Base-by-base conservation (phyloP, 2,888 invertebrate species). In the Artemia sinica region DNA sequence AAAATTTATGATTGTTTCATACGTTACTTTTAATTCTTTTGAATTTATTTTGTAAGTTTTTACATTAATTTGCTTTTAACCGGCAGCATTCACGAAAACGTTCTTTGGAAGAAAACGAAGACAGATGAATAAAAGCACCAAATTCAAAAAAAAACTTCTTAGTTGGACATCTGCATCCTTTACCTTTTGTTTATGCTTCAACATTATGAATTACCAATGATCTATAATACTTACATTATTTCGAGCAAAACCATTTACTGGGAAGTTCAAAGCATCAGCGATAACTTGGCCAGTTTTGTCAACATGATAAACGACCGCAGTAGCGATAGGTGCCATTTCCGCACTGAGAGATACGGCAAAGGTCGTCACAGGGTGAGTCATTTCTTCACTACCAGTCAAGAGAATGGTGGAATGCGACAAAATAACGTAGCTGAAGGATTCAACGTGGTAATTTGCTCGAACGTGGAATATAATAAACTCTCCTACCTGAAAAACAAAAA, bases 381-480 rank as follows among this genome's bases (percentile, higher is more conserved):
- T 93, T 7, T 84, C 84, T 76, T 96, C 87, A 73, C 90, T 88
- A 14, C 91, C 89, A 68, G 86, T 86, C 50, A 89, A 82, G 49
- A 96, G 79, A 68, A 96, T 88, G 65, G 89, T 89, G 6, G 95
- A 95, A 77, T 93, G 94, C 0, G 94, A 89, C 82, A 94, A 86
- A 13, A 96, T 86, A 71, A 95, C 80, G 75, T 94, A 96, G 76
- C 89, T 89, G 79, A 95, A 92, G 63, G 85, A 82, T 71, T 93
- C 89, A 76, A 94, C 84, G 80, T 84, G 90, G 78, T 88, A 91
- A 78, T 94, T 95, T 70, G 90, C 88, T 73, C 91, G 85, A 48
- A 96, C 89, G 76, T 95, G 95, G 77, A 96, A 89, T 70, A 96
- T 86, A 75, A 95, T 88, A 77, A 93, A 95, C 77, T 94, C 91